phyloP scores from a whole-genome alignment of 2,888 invertebrate species.

The Temnothorax ravouxi region DNA sequence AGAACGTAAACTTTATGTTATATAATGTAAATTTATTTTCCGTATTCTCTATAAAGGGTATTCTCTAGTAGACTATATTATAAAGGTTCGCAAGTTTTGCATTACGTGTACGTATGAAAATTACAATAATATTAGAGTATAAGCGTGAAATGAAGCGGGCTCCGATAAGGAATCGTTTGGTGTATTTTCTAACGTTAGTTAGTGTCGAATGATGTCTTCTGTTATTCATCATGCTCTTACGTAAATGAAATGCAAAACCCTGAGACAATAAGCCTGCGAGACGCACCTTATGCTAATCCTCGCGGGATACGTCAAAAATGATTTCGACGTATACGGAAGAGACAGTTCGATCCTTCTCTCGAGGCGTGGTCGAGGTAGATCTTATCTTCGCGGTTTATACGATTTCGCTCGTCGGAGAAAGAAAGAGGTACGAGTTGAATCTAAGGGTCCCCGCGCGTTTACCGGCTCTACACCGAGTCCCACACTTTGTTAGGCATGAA shows the following conservation, averaged over 20 bases:
- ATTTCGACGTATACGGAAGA: constrained; percentile 72
- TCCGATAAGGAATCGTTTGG: constrained; percentile 51
- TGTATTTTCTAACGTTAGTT: constrained; percentile 57
- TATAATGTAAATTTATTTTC: background rate
- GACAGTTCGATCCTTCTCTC: constrained; percentile 70
- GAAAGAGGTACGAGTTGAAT: constrained; percentile 60
- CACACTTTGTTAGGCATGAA: constrained; percentile 72
- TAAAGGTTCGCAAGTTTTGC: background rate
- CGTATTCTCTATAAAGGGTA: background rate
- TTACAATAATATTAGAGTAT: background rate
- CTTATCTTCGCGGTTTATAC: constrained; percentile 73
- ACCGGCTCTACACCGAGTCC: constrained; percentile 65
- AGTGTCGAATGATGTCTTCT: constrained; percentile 62
- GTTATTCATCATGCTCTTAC: constrained; percentile 66
- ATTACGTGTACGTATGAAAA: background rate
- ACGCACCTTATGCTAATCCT: constrained; percentile 72
- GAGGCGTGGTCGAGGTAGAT: constrained; percentile 73
- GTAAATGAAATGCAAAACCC: constrained; percentile 61
- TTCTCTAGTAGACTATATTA: background rate
- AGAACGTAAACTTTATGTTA: background rate
- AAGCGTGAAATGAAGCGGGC: background rate
- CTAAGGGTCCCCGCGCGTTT: constrained; percentile 63
- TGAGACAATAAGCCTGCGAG: constrained; percentile 59
- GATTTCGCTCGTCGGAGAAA: constrained; percentile 68
- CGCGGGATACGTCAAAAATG: constrained; percentile 70